Conservation (phyloP, 2,113 vertebrate genomes). For the Chauna torquata region DNA sequence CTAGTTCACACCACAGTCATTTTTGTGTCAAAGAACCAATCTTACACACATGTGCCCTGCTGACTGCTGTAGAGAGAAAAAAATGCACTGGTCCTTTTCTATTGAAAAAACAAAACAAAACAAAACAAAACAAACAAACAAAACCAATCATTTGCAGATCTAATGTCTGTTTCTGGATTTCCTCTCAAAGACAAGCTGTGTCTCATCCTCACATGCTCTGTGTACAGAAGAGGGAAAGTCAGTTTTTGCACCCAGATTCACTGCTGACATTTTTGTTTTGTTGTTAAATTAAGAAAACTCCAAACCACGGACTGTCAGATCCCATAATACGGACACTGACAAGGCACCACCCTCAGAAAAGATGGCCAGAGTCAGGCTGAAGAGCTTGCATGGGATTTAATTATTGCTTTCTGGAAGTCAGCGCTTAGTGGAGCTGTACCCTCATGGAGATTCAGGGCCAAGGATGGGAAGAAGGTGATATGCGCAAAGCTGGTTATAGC, state of each 20-base stretch:
- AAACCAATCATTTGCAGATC: background rate
- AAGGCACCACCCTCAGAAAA: background rate
- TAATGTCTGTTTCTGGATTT: background rate
- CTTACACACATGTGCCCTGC: background rate
- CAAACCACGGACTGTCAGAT: conserved; percentile 22
- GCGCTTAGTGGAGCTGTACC: background rate
- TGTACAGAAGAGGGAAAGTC: background rate
- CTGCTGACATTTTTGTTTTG: conserved; percentile 37
- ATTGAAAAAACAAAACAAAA: background rate
- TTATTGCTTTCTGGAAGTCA: background rate
- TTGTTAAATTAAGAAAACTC: conserved; percentile 44
- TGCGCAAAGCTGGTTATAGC: background rate
- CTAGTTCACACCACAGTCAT: background rate
- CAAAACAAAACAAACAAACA: no score
- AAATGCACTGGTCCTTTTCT: background rate
- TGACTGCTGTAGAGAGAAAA: background rate
- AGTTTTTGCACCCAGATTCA: background rate
- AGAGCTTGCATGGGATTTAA: background rate
- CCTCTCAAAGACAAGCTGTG: background rate
- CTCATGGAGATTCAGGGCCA: background rate
- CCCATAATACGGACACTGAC: conserved; percentile 6
- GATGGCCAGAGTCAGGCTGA: background rate
- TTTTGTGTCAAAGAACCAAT: background rate
- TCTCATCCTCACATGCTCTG: background rate
- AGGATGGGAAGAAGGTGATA: background rate